Evolutionary conservation across 2,113 vertebrate species (phyloP).

Genomic region (Lophochroa leadbeateri): DNA sequence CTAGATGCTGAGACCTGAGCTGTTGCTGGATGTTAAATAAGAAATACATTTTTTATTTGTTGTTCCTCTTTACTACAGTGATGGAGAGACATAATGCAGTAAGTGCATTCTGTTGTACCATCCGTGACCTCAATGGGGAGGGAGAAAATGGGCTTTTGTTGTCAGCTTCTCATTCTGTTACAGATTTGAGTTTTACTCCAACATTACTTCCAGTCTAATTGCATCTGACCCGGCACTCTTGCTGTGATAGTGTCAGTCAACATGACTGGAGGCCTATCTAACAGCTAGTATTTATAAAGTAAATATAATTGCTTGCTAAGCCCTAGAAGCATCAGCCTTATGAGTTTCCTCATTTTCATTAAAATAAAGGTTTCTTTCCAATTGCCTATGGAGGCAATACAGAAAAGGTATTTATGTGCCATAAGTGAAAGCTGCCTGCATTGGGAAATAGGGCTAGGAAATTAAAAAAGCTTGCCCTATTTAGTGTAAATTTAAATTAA

Average conservation of each 20-base stretch:
- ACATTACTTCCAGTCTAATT: conserved; percentile 70
- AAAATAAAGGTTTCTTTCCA: neutral
- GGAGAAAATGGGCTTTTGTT: conserved; percentile 64
- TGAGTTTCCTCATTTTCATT: neutral
- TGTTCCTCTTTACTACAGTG: neutral
- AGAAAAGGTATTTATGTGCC: neutral
- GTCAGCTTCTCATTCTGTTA: conserved; percentile 57
- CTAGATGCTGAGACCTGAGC: neutral
- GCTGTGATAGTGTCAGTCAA: neutral
- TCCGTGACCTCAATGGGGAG: neutral
- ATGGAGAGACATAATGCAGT: neutral
- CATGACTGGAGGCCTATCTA: conserved; percentile 4
- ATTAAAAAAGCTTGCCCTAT: neutral
- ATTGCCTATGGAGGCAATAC: neutral
- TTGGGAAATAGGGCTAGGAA: neutral
- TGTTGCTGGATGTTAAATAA: conserved; percentile 36
- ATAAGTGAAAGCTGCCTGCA: neutral
- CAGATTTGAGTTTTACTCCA: conserved; percentile 52
- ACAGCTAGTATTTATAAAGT: conserved; percentile 21
- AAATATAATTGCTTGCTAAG: conserved; percentile 6
- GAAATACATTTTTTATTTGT: conserved; percentile 19
- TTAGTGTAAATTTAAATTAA: neutral
- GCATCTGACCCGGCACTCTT: conserved; percentile 22
- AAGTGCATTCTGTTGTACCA: conserved; percentile 39
- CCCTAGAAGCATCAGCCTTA: neutral